A percentile compares a stretch with the other conserved stretches of the same genome.
phyloP scores from a whole-genome alignment of 2,797 vertebrate species.

The Argyrosomus regius region DNA sequence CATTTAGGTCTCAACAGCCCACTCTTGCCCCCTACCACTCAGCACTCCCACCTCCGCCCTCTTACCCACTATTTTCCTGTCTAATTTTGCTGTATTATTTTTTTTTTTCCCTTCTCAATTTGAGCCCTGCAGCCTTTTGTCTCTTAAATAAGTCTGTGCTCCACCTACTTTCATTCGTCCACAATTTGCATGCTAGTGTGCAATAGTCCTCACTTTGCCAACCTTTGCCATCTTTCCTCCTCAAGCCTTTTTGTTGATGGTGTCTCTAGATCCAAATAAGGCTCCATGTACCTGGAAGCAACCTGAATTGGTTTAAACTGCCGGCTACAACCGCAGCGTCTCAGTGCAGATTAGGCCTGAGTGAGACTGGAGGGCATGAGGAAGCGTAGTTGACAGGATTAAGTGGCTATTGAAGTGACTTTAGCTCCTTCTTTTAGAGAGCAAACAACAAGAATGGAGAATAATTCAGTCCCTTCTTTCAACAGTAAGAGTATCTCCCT shows the following conservation, averaged over 20 bases:
- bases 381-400: conserved; percentile 98
- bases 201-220: neutral
- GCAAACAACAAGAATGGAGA: conserved; percentile 90
- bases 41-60: conserved; percentile 37
- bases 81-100: conserved; percentile 80
- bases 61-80: conserved; percentile 69
- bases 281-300: conserved; percentile 89
- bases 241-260: conserved; percentile 78
- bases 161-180: conserved; percentile 79
- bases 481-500: conserved; percentile 73
- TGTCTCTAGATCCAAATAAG: conserved; percentile 87
- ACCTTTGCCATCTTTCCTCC: conserved; percentile 81
- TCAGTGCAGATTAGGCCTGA: conserved; percentile 93
- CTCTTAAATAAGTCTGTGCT: conserved; percentile 76
- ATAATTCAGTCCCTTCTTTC: conserved; percentile 85
- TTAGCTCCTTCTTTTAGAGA: conserved; percentile 92
- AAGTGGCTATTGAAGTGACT: conserved; percentile 98
- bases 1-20: conserved; percentile 69
- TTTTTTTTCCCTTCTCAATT: conserved; percentile 78
- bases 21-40: conserved; percentile 31
- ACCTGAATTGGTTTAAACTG: conserved; percentile 96
- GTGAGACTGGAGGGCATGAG: conserved; percentile 94
- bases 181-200: conserved; percentile 78
- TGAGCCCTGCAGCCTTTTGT: conserved; percentile 81
- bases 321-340: conserved; percentile 91